Base-by-base conservation (phyloP, 1,140 invertebrate species). In the Drosophila repleta region DNA sequence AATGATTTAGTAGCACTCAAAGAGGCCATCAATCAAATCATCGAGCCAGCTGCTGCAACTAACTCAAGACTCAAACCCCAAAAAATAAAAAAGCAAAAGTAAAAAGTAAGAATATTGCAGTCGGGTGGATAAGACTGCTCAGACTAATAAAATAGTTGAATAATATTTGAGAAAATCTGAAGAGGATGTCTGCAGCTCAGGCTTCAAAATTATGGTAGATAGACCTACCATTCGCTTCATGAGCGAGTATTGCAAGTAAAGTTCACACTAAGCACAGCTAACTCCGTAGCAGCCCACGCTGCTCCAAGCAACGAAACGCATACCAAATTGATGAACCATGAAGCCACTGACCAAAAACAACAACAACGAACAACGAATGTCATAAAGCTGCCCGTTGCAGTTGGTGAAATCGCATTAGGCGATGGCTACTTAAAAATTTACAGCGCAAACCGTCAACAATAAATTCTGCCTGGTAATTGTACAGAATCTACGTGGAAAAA, bases 391-490 rank as follows among this genome's bases (percentile, higher is more conserved):
- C 17, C 15, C 24, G 55, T 53, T 67, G 69, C 69, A 72, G 63
- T 72, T 56, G 60, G 53, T 41, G 55, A 67, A 72, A 72, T 67
- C 69, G 49, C 69, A 72, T 72, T 72, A 67, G 69, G 45, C 46
- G 64, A 46, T 73, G 63, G 63, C 55, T 73, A 73, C 70, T 73
- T 73, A 73, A 67, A 68, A 66, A 73, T 68, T 67, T 68, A 61
- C 63, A 67, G 61, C 64, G 56, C 64, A 35, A 49, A 24, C 26
- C 64, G 56, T 73, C 70, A 61, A 67, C 63, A n/a, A 73, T 73
- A 73, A 73, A 73, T 67, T 55, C 21, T 68, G 64, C 41, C 49
- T 61, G 48, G 64, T 73, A 73, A 73, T 68, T 73, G 64, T 73
- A 51, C 43, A 56, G 68, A 49, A 49, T 64, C 62, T 17, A 51